Conservation (phyloP, 2,888 invertebrate species). For the Trypoxylon attenuatum region DNA sequence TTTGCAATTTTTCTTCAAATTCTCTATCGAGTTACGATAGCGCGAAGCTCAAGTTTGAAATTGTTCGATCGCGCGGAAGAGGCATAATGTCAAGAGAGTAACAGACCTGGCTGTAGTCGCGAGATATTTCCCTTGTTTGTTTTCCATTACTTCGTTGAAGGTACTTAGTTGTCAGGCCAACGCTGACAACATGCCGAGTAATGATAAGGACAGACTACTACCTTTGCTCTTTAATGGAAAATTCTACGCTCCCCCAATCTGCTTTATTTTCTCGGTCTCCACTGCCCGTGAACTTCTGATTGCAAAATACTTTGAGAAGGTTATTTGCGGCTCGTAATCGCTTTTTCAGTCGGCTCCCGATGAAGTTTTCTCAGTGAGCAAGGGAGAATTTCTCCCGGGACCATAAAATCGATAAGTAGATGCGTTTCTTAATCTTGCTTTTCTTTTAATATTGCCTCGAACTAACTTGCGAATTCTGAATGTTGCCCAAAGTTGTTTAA, state of each 20-base stretch:
- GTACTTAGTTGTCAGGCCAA: constrained; percentile 27
- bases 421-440: constrained; percentile 19
- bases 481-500: no score
- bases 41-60: constrained; percentile 37
- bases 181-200: constrained; percentile 51
- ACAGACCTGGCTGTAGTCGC: constrained; percentile 35
- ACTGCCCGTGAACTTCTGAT: no score
- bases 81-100: constrained; percentile 13
- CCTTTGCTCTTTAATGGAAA: constrained; percentile 60
- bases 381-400: constrained; percentile 50
- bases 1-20: no score
- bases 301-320: no score
- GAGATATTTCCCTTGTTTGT: constrained; percentile 56
- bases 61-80: constrained; percentile 23
- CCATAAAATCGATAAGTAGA: constrained; percentile 42
- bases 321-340: neutral
- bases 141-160: constrained; percentile 53
- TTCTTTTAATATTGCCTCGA: neutral
- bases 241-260: constrained; percentile 33
- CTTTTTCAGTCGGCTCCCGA: neutral
- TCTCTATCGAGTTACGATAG: no score
- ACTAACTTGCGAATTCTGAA: no score
- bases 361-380: no score
- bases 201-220: constrained; percentile 57
- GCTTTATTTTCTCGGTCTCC: constrained; percentile 2